Base-by-base conservation (phyloP, 2,113 vertebrate genomes). In the Raphicerus campestris region DNA sequence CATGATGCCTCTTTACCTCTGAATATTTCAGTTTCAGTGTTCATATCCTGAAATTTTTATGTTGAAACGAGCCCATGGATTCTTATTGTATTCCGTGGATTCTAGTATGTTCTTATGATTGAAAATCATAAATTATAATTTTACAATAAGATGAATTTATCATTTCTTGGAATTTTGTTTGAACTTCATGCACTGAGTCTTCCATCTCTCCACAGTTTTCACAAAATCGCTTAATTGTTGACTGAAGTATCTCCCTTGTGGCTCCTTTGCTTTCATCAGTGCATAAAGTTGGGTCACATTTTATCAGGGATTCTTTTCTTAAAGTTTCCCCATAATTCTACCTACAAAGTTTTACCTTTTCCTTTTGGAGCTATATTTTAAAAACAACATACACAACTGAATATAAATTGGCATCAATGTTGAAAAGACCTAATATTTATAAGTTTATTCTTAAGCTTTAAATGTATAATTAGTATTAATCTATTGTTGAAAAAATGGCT, bases 1-100 rank as follows among this genome's bases (percentile, higher is more conserved):
- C 32, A 10, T 87, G 39, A 58, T 80, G 24, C n/a, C 39, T 60
- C 16, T 95, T 95, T 51, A 73, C 30, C 53, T 55, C 93, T 96
- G 42, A 95, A 56, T 91, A 80, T 95, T 96, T 95, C 56, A 87
- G 13, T 95, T 96, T 96, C 56, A 87, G 7, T 55, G 16, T 84
- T 97, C 32, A 75, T 89, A 89, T 77, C 15, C 26, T 89, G 22
- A 92, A 85, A 47, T 96, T 51, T 81, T 77, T 92, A 42, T 87
- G 35, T 90, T 58, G 75, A 73, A 88, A 73, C 9, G 78, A 26
- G 39, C 39, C 86, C 11, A 11, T 87, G 9, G 28, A 80, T 87
- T 89, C 61, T 93, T 84, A 94, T 32, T 89, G 93, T 89, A 83
- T 73, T 94, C 35, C 53, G 10, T 81, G 39, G 45, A 11, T 92